Evolutionary conservation across 2,113 vertebrate genomes (phyloP), one percentile per base, ranked within the genome.

Genomic region (Himantopus leucocephalus): DNA sequence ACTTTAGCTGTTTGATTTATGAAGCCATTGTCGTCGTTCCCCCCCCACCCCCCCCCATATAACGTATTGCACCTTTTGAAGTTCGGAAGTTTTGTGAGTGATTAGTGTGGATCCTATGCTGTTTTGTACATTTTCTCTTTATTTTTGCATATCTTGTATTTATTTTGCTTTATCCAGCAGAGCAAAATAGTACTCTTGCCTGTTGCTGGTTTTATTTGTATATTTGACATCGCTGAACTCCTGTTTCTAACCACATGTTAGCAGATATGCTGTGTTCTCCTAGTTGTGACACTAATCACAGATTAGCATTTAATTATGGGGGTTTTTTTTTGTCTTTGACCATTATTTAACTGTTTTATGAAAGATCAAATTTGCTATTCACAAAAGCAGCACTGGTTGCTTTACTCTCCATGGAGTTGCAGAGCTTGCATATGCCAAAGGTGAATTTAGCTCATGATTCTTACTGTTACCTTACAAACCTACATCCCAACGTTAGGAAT

Each of bases 1-100:
- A 74, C 76, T 96, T 94, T 74, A 12, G 27, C 91, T 3, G 2
- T 94, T 96, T 94, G 94, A 91, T 94, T 97, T 88, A 70, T 73
- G 52, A 93, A 90, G 43, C 72, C 23, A 7, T 35, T 35, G 35
- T 35, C 35, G 35, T 35, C 8, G 11, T 39, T 39, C 39, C 39
- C 9, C 43, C 43, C 15, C 43, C 15, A 6, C 43, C 43, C 16
- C 43, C 43, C 43, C 15, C 43, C 43, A 3, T 64, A 23, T 55
- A 79, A 67, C 0, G 0, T 58, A 67, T 35, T 35, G 12, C 48
- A 41, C 29, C 78, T 89, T 88, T 90, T 52, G 7, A 94, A 88
- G 78, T 86, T 53, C 62, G 20, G 43, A 73, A 92, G 56, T 96
- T 93, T 81, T 74, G 14, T 32, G 10, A 24, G 45, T 60, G 14